Base-by-base conservation (phyloP, 2,113 vertebrate genomes). In the Charina bottae region DNA sequence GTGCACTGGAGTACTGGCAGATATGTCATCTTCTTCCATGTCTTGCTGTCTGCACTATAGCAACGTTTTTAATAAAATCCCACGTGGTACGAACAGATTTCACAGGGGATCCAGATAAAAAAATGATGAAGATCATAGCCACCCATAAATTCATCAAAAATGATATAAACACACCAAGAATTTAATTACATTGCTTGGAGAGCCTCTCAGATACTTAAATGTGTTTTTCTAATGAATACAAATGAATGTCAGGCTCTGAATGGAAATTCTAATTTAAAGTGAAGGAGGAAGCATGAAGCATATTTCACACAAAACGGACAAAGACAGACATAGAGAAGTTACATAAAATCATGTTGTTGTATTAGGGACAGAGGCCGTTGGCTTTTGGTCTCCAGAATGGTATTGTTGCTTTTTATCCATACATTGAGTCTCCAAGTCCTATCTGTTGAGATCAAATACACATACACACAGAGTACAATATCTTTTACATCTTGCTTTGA, bases 111-210 rank as follows among this genome's bases (percentile, higher is more conserved):
- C 95, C 93, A 90, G n/a, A 93, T 93, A 94, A 21, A 95, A 88
- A 96, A 96, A 88, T 24, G 86, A 91, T 54, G 94, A 94, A 95
- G 95, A 96, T 96, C 95, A 96, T 87, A 95, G 95, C 86, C 83
- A 37, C 89, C 93, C 88, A 93, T 92, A 93, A 95, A 95, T 93
- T 95, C 78, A 93, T 23, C 90, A 94, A 86, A 96, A 95, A 90
- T 86, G 90, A 94, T 85, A 91, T 89, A 95, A 95, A 95, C 49
- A 90, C 87, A 93, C 62, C 93, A 92, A 94, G 17, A 96, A 94
- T 93, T 95, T 93, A 96, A 95, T 86, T 96, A 94, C 23, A 28
- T 53, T 83, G 87, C 93, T 94, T 90, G 94, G 87, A 93, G 93
- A 92, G 62, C 37, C 88, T 93, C 88, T 95, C 89, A 88, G 89